Base-by-base conservation (phyloP, 2,888 invertebrate genomes). In the Dicycla oo region DNA sequence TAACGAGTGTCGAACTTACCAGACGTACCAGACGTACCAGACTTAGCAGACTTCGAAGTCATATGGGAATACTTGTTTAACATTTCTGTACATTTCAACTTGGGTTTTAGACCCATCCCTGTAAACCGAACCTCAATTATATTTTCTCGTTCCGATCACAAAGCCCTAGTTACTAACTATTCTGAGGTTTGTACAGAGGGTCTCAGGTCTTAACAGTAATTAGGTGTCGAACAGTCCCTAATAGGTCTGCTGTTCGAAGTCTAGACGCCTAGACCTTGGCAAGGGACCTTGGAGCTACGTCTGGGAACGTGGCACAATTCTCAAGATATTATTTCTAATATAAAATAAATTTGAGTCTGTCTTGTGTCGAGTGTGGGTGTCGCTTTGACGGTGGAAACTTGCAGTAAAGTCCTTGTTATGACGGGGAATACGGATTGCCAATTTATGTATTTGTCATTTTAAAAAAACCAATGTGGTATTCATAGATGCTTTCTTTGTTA, bases 181-280 rank as follows among this genome's bases (percentile, higher is more conserved):
- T 75, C 43, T 45, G n/a, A 73, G 70, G 49, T 51, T 20, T 63
- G 61, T 26, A 73, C 81, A 68, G 83, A 81, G 62, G 60, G 51
- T 62, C 53, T 30, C 60, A 64, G 63, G 61, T 62, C 68, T 77
- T 75, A 81, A 78, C 75, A 84, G 74, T 88, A 89, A 91, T 91
- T 89, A 89, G 85, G 78, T 74, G 75, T 83, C 75, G 83, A 80
- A 67, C 61, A 76, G 73, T 73, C 68, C 75, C n/a, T n/a, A n/a
- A n/a, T 75, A 78, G 82, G 58, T 62, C 70, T 80, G 75, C 75
- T 69, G 63, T 79, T 61, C 54, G 34, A 62, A 83, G 91, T 91
- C 91, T 91, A 91, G 92, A 91, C 91, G 61, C 40, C 53, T n/a
- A 67, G 88, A 67, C 88, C 88, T 90, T 90, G 88, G 57, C 62